These are phyloP conservation scores for Carlito syrichta DNA, from an alignment of 2,113 vertebrate species.

Conservation along the genomic window DNA sequence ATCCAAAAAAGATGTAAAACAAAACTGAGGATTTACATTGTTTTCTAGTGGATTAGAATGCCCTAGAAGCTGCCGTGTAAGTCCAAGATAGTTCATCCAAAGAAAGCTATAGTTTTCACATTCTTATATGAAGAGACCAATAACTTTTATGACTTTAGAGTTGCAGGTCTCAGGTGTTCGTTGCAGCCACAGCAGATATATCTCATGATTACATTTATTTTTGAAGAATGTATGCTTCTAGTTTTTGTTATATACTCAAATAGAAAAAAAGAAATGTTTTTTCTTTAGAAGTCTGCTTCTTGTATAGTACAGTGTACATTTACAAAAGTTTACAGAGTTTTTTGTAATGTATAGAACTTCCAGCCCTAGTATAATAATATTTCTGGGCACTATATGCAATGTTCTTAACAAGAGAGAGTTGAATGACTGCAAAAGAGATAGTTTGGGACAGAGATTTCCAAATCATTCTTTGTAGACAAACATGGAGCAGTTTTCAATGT, in stretches of 20 bases:
- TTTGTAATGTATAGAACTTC: constrained; percentile 44
- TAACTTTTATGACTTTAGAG: constrained; percentile 54
- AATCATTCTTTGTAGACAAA: neutral
- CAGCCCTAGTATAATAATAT: neutral
- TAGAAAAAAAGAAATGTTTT: constrained; percentile 66
- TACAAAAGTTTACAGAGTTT: constrained; percentile 58
- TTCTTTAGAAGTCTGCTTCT: constrained; percentile 54
- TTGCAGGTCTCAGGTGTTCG: constrained; percentile 68
- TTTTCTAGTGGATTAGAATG: constrained; percentile 15
- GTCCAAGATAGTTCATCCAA: neutral
- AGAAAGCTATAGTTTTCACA: constrained; percentile 45
- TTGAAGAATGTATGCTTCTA: constrained; percentile 37
- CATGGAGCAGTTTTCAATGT: neutral
- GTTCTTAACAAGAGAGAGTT: too few species aligned
- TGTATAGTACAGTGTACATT: constrained; percentile 58
- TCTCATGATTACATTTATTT: constrained; percentile 71
- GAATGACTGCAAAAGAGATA: neutral
- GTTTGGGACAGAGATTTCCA: neutral
- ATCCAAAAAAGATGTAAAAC: neutral
- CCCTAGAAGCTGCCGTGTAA: constrained; percentile 54
- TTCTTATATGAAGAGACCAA: constrained; percentile 37
- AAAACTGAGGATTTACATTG: neutral
- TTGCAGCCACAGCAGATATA: constrained; percentile 61
- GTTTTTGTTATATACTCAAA: constrained; percentile 65
- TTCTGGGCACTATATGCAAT: constrained; percentile 1